A percentile compares a stretch with the other conserved stretches of the same genome.
These are phyloP conservation scores for Phytoseiulus persimilis DNA, from an alignment of 2,888 invertebrate species.

Conservation along the genomic window DNA sequence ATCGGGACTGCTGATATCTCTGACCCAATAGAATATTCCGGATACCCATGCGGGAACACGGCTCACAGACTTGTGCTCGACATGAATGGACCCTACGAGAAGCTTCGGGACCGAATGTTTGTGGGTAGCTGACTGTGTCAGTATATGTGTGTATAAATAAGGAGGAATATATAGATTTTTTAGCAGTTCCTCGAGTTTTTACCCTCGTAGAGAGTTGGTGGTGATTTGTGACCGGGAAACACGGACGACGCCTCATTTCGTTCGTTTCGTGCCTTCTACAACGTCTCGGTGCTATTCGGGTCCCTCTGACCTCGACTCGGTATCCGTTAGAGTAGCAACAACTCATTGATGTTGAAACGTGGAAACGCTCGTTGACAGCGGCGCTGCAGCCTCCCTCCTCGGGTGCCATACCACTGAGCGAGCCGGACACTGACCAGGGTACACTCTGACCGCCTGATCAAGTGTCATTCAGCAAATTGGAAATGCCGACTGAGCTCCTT, in stretches of 20 bases:
- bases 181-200: background rate
- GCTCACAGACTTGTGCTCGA: background rate
- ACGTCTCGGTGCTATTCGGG: background rate
- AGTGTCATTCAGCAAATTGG: no score
- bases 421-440: no score
- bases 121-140: background rate
- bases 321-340: background rate
- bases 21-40: background rate
- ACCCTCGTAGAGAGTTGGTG: background rate
- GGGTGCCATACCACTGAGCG: background rate
- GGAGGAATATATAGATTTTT: background rate
- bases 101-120: background rate
- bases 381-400: background rate
- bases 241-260: background rate
- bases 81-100: background rate
- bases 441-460: no score
- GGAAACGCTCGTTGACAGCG: background rate
- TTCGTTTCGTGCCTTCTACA: background rate
- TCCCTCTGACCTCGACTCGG: background rate
- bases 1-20: background rate
- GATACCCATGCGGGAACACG: background rate
- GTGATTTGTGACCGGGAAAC: background rate
- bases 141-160: background rate
- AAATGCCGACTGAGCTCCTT: no score
- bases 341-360: background rate